A percentile compares a stretch with the other conserved stretches of the same genome.
These are phyloP conservation scores for Micropoecilia bifurca DNA, from an alignment of 2,797 vertebrate species.

Conservation along the genomic window DNA sequence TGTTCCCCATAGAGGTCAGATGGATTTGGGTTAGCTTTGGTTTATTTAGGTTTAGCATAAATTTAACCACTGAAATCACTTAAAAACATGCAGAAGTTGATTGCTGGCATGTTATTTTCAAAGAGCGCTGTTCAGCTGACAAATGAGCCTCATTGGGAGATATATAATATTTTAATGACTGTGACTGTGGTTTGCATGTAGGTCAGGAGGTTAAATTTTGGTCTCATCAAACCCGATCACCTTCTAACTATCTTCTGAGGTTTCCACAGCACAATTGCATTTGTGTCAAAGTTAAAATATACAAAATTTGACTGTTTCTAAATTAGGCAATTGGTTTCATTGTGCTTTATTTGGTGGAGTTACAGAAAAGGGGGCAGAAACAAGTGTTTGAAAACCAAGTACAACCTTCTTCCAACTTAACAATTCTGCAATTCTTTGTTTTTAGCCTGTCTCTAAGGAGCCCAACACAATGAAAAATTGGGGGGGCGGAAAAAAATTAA, in stretches of 20 bases:
- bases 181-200: background rate
- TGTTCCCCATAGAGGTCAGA: conserved; percentile 23
- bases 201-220: background rate
- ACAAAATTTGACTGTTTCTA: background rate
- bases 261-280: background rate
- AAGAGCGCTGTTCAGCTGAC: background rate
- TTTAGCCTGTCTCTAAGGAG: background rate
- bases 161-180: background rate
- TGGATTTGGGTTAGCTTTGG: conserved; percentile 28
- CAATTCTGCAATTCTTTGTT: background rate
- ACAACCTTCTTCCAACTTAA: background rate
- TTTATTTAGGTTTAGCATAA: background rate
- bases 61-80: background rate
- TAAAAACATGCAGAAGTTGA: background rate
- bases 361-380: background rate
- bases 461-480: background rate
- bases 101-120: background rate
- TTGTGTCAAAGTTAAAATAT: background rate
- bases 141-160: background rate
- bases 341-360: background rate
- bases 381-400: background rate
- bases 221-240: background rate
- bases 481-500: background rate
- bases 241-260: background rate
- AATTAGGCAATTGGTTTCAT: background rate